These are phyloP conservation scores for Hippocampus abdominalis DNA, from an alignment of 2,113 vertebrate species.

Conservation along the genomic window DNA sequence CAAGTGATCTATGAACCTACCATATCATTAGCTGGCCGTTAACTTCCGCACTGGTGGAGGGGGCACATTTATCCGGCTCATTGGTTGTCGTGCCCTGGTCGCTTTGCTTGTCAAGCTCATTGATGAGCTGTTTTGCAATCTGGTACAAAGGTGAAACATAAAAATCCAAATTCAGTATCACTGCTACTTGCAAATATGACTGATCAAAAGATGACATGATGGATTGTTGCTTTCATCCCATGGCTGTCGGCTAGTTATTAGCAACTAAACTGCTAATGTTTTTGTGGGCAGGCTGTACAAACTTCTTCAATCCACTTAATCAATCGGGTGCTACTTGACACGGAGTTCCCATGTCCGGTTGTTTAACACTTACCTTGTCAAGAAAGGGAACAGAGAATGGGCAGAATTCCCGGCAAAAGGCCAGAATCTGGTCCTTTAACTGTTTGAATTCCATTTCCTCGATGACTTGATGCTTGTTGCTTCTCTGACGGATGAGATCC, in stretches of 20 bases:
- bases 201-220: too few species aligned
- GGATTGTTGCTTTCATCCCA: too few species aligned
- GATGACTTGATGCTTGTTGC: slow-evolving; percentile 69
- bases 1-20: slow-evolving; percentile 10
- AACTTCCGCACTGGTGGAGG: neutral
- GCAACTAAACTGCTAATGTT: too few species aligned
- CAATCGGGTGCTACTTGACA: neutral
- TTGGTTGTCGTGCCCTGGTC: neutral
- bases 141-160: slow-evolving; percentile 22
- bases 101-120: neutral
- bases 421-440: slow-evolving; percentile 78
- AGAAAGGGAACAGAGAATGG: slow-evolving; percentile 73
- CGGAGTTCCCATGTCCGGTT: neutral
- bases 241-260: too few species aligned
- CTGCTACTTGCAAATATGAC: too few species aligned
- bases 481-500: slow-evolving; percentile 72
- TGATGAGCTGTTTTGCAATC: slow-evolving; percentile 44
- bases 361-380: slow-evolving; percentile 62
- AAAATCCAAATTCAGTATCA: neutral
- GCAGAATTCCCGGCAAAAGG: slow-evolving; percentile 73
- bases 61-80: slow-evolving; percentile 3
- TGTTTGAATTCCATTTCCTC: slow-evolving; percentile 73
- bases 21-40: neutral
- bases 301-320: too few species aligned
- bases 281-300: too few species aligned